Base-by-base conservation (phyloP, 2,888 invertebrate genomes). In the Macrophya alboannulata region DNA sequence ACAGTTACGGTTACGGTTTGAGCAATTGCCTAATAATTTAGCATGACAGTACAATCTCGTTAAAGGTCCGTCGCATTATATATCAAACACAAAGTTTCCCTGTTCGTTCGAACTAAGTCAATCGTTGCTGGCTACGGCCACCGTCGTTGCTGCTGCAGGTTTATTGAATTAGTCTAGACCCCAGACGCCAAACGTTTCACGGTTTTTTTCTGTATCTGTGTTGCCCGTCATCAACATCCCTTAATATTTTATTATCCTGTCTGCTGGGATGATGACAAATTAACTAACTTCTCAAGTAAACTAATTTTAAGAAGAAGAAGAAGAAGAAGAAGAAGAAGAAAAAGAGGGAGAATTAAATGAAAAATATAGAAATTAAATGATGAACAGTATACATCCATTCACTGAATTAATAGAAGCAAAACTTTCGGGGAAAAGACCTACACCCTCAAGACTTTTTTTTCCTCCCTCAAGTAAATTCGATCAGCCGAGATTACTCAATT, bases 1-100 rank as follows among this genome's bases (percentile, higher is more conserved):
- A 25, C n/a, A 10, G 4, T 21, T 62, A 45, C n/a, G 25, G 17
- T 25, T 21, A 12, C 25, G 45, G 21, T n/a, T 45, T 74, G 74
- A 74, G 74, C 21, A 74, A 74, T 74, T 74, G 45, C 10, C 45
- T 12, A 74, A 74, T 74, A 45, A 74, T 74, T 74, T 74, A 74
- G 45, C 45, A 21, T 45, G 74, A 74, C 74, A 45, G 21, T 45
- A 21, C n/a, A 74, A 74, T 45, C 74, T 25, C 74, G 43, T 74
- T 74, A 45, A 74, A 74, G 74, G 25, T 74, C 21, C n/a, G 12
- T 25, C 25, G 74, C 21, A 9, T 74, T 74, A 45, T 74, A 12
- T 10, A 74, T 43, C 21, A 21, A 21, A 21, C 21, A 45, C 21
- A 45, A 74, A 48, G 21, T 74, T 74, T 74, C 10, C 45, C 74